A percentile compares a stretch with the other conserved stretches of the same genome.
Evolutionary conservation across 2,113 vertebrate species (phyloP).

Genomic region (Melanerpes formicivorus): DNA sequence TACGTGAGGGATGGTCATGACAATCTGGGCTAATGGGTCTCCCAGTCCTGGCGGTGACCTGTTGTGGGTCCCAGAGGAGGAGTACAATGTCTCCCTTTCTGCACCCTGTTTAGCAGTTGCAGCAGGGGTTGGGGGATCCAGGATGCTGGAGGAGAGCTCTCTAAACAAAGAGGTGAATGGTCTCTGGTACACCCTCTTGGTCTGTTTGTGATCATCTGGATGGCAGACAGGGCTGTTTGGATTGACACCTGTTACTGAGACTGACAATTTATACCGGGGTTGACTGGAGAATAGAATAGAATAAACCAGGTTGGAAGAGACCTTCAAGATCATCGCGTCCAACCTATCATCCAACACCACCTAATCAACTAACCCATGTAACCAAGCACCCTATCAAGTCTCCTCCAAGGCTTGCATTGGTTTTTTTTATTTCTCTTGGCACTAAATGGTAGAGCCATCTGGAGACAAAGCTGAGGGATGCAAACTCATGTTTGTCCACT

Average conservation of each 20-base stretch:
- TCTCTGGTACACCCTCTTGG: background rate
- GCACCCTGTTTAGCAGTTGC: background rate
- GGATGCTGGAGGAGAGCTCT: background rate
- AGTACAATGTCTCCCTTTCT: background rate
- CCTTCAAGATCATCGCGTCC: too few relatives aligned
- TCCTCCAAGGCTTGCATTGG: background rate
- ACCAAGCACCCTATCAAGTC: too few relatives aligned
- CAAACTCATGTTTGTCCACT: background rate
- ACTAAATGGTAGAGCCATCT: background rate
- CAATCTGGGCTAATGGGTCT: background rate
- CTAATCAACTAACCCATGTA: too few relatives aligned
- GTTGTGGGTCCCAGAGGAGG: background rate
- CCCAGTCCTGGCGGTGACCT: background rate
- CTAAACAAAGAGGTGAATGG: background rate
- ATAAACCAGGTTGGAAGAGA: too few relatives aligned
- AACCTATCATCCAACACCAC: too few relatives aligned
- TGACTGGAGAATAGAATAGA: background rate
- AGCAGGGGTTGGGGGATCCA: background rate
- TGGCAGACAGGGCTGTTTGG: background rate
- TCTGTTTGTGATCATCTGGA: background rate
- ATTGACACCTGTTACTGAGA: background rate
- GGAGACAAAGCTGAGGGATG: constrained; percentile 3
- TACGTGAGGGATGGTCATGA: background rate
- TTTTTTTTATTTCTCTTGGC: background rate
- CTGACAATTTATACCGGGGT: background rate